Percentiles rank a stretch among this genome's conserved stretches.
These are phyloP conservation scores for Brachypteracias leptosomus DNA, from an alignment of 2,113 vertebrate species.

Conservation along the genomic window DNA sequence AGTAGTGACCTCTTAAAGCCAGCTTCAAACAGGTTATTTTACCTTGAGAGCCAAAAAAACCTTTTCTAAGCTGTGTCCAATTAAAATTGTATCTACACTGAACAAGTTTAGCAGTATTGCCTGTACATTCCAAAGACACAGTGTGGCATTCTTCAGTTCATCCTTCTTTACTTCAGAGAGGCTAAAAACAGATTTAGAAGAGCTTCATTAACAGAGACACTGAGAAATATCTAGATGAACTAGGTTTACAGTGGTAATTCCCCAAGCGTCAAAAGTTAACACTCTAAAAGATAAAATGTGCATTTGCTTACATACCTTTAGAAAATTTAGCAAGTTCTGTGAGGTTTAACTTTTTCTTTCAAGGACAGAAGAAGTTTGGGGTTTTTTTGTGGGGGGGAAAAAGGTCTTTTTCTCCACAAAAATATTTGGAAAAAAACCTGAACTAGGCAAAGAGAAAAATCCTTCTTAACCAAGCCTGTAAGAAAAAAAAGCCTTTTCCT, in stretches of 20 bases:
- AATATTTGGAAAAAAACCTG: no score
- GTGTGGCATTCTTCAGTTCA: conserved; percentile 66
- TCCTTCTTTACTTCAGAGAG: conserved; percentile 79
- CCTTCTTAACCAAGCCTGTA: not conserved
- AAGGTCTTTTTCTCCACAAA: no score
- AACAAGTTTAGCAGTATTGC: conserved; percentile 76
- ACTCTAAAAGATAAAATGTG: not conserved
- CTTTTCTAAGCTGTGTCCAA: conserved; percentile 79
- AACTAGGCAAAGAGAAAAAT: not conserved
- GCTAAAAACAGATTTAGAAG: conserved; percentile 51
- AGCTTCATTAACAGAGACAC: not conserved
- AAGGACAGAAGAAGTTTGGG: no score
- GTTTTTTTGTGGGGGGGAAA: no score
- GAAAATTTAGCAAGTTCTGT: not conserved
- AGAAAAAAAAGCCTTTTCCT: not conserved
- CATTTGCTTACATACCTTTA: not conserved
- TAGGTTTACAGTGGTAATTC: not conserved
- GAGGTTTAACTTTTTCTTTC: not conserved
- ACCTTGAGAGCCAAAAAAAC: conserved; percentile 82
- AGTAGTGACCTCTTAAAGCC: not conserved
- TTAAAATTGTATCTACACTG: conserved; percentile 76
- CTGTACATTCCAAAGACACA: conserved; percentile 74
- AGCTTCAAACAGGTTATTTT: not conserved
- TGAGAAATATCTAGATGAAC: not conserved
- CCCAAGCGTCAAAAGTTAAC: not conserved